Percentiles rank a stretch among this genome's conserved stretches.
Conservation (phyloP, 2,797 vertebrate species). For the Arrhamphus sclerolepis region DNA sequence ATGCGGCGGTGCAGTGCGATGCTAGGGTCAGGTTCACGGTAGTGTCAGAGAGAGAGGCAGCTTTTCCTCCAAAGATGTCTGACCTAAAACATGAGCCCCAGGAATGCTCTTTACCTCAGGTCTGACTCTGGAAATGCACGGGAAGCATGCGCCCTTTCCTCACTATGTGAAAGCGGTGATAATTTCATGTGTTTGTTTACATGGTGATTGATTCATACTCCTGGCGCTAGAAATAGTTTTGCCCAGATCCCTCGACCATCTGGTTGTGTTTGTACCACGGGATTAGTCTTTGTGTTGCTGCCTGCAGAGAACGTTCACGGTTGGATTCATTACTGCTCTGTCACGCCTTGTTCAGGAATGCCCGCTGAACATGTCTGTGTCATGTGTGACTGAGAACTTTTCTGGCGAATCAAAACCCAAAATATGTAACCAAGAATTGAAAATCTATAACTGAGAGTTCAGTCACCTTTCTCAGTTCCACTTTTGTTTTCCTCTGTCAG, state of each 20-base stretch:
- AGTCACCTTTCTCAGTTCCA: too few species aligned
- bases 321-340: too few species aligned
- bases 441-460: too few species aligned
- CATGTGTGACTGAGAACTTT: too few species aligned
- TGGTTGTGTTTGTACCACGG: constrained; percentile 6
- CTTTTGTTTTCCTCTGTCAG: too few species aligned
- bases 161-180: constrained; percentile 35
- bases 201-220: constrained; percentile 17
- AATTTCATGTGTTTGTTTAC: constrained; percentile 49
- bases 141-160: constrained; percentile 48
- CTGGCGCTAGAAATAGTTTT: constrained; percentile 1
- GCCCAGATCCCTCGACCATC: constrained; percentile 21
- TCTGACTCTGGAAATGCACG: not conserved
- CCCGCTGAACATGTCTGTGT: too few species aligned
- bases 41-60: constrained; percentile 13
- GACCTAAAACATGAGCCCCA: constrained; percentile 29
- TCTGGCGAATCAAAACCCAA: too few species aligned
- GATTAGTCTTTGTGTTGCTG: not conserved
- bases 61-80: constrained; percentile 1
- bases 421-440: too few species aligned
- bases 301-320: not conserved
- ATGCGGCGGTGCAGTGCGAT: constrained; percentile 37
- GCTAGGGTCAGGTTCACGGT: constrained; percentile 21
- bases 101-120: constrained; percentile 27
- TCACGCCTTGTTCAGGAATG: too few species aligned